Evolutionary conservation across 1,140 invertebrate genomes (phyloP).

Genomic region (Apocrypta bakeri): DNA sequence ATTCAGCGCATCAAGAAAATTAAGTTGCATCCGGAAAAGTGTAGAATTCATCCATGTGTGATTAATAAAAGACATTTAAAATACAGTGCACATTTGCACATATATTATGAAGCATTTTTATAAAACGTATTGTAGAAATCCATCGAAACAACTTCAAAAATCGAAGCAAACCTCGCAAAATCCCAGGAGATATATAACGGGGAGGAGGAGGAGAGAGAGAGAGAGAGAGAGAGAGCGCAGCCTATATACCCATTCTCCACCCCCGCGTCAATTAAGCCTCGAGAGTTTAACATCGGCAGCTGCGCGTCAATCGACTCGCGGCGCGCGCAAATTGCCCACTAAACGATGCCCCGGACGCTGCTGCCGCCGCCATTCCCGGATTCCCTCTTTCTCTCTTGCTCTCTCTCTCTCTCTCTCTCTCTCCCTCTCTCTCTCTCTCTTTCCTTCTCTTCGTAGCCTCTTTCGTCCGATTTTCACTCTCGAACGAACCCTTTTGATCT

Average conservation of each 20-base stretch:
- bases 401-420: not conserved
- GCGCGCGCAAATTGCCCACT: constrained; percentile 42
- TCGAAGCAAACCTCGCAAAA: not conserved
- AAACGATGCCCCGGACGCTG: constrained; percentile 35
- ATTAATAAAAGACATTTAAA: no score
- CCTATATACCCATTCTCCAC: not conserved
- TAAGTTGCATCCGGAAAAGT: no score
- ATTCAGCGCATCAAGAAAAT: no score
- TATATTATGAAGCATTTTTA: no score
- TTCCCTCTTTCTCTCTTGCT: not conserved
- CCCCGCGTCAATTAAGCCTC: constrained; percentile 30
- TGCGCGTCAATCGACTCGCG: constrained; percentile 30
- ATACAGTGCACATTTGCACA: no score
- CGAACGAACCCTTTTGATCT: constrained; percentile 50
- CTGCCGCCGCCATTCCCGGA: constrained; percentile 35
- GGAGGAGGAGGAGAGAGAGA: no score
- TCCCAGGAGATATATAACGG: not conserved
- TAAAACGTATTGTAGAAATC: no score
- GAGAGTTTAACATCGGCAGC: constrained; percentile 12
- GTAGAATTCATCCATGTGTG: no score
- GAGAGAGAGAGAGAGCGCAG: no score
- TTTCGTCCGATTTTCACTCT: constrained; percentile 41
- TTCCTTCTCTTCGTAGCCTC: not conserved
- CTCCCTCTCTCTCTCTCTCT: not conserved
- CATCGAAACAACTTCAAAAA: no score